Evolutionary conservation across 1,140 invertebrate genomes (phyloP).

Genomic region (Pentalonia nigronervosa): DNA sequence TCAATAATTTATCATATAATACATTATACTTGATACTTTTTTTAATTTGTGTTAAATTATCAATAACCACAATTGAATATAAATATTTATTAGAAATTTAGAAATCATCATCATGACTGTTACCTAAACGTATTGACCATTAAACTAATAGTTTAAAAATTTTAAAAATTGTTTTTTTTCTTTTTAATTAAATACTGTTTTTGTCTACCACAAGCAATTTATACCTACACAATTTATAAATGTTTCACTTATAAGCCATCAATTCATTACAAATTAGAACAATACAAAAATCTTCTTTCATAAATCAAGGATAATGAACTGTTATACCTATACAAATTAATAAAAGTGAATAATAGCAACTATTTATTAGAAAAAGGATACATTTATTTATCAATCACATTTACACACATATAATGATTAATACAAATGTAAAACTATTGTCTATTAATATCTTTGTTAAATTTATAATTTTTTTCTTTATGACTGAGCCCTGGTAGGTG

Average conservation of each 20-base stretch:
- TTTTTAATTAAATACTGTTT: neutral
- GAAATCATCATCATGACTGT: neutral
- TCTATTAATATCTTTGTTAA: neutral
- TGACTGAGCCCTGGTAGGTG: neutral
- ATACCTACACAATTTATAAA: neutral
- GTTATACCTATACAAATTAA: neutral
- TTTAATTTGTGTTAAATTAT: neutral
- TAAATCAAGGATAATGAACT: neutral
- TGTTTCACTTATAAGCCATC: neutral
- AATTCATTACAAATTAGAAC: neutral
- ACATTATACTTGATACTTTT: neutral
- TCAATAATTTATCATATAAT: no score
- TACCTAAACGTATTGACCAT: neutral
- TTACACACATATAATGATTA: neutral
- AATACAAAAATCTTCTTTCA: neutral
- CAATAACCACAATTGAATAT: neutral
- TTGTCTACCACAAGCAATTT: neutral
- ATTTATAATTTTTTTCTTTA: neutral
- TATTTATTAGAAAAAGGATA: neutral
- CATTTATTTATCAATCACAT: neutral
- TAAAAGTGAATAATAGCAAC: neutral
- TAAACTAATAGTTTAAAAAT: neutral
- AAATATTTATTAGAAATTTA: neutral
- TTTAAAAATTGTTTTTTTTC: neutral
- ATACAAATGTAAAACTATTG: neutral